phyloP scores from a whole-genome alignment of 1,140 invertebrate species.

The Pentalonia nigronervosa region DNA sequence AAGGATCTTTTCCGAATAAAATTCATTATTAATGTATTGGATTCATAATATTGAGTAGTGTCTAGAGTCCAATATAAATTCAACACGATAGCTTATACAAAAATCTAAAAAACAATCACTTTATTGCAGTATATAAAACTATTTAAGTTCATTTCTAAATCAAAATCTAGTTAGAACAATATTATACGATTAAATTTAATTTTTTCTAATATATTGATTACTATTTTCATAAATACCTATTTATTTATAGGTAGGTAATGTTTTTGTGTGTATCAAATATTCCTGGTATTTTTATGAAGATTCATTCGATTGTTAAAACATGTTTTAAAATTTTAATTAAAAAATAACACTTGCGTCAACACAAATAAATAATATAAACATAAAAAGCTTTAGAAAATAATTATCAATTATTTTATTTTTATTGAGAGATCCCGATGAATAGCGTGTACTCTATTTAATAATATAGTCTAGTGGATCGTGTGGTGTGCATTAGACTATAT shows the following conservation, averaged over 20 bases:
- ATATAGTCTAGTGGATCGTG: no score
- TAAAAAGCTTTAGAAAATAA: not conserved
- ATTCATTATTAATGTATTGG: no score
- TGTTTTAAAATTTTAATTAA: not conserved
- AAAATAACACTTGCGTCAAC: not conserved
- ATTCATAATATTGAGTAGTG: no score
- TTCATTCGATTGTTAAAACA: not conserved
- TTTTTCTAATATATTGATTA: not conserved
- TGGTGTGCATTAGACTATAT: no score
- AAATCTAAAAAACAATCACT: no score
- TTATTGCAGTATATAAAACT: no score
- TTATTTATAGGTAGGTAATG: not conserved
- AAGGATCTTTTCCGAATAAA: no score
- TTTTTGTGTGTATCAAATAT: not conserved
- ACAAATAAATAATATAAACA: not conserved
- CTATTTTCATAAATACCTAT: not conserved
- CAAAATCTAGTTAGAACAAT: not conserved
- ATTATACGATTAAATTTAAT: not conserved
- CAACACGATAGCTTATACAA: no score
- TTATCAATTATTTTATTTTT: not conserved
- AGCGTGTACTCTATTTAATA: no score
- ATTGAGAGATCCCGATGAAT: no score
- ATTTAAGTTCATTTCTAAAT: no score
- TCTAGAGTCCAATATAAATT: no score
- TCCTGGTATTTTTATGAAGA: not conserved